These are phyloP conservation scores for Apamea anceps DNA, from an alignment of 2,888 invertebrate species.

Conservation along the genomic window DNA sequence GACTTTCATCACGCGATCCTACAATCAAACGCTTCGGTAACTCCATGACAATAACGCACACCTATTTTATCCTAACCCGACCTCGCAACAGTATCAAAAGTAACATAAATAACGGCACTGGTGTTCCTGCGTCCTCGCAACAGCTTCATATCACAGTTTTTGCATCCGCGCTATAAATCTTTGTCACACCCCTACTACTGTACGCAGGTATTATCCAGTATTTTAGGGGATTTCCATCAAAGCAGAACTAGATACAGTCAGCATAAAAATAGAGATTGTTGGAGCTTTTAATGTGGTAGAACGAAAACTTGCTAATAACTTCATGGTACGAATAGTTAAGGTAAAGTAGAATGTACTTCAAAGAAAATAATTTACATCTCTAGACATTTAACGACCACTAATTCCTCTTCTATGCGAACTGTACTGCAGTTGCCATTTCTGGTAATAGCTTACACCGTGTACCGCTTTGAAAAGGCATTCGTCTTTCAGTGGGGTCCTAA, in stretches of 20 bases:
- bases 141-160: constrained; percentile 61
- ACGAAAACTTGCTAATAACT: background rate
- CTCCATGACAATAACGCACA: constrained; percentile 20
- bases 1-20: background rate
- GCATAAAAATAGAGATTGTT: background rate
- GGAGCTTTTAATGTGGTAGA: background rate
- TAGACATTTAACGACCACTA: constrained; percentile 10
- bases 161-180: constrained; percentile 57
- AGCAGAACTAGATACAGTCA: background rate
- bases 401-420: constrained; percentile 5
- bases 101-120: constrained; percentile 50
- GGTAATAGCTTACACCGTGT: constrained; percentile 34
- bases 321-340: too few relatives aligned
- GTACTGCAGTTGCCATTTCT: constrained; percentile 34
- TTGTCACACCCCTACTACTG: background rate
- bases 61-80: constrained; percentile 27
- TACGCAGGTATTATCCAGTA: constrained; percentile 6
- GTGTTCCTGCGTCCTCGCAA: constrained; percentile 30
- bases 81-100: constrained; percentile 40
- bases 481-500: constrained; percentile 48
- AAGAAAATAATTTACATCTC: constrained; percentile 6
- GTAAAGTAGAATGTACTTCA: background rate
- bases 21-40: background rate
- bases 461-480: constrained; percentile 59
- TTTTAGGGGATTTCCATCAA: constrained; percentile 40